These are phyloP conservation scores for Ceratothoa steindachneri DNA, from an alignment of 2,888 invertebrate species.

Conservation along the genomic window DNA sequence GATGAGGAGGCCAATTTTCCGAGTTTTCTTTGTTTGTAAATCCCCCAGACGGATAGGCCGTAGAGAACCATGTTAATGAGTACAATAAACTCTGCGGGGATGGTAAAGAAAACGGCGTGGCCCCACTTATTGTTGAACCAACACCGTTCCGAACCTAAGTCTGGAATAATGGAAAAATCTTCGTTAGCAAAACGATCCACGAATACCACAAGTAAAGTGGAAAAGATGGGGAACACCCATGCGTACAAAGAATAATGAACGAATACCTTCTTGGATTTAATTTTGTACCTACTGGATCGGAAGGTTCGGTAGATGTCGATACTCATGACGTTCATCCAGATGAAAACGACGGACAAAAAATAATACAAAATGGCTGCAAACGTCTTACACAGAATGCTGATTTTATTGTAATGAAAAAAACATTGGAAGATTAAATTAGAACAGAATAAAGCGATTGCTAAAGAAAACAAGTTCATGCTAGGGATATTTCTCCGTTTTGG, in stretches of 20 bases:
- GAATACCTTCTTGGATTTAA: constrained; percentile 34
- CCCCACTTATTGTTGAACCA: constrained; percentile 54
- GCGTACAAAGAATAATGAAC: constrained; percentile 53
- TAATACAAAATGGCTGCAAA: constrained; percentile 53
- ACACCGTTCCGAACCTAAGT: constrained; percentile 50
- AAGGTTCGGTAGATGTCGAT: constrained; percentile 56
- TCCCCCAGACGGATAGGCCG: constrained; percentile 50
- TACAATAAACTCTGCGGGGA: constrained; percentile 53
- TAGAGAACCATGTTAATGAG: constrained; percentile 53
- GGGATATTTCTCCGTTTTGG: constrained; percentile 53
- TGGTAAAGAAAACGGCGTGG: constrained; percentile 53
- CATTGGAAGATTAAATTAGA: constrained; percentile 52
- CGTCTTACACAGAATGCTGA: constrained; percentile 47
- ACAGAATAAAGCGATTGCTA: constrained; percentile 53
- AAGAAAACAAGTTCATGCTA: constrained; percentile 53
- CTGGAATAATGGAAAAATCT: constrained; percentile 22
- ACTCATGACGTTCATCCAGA: constrained; percentile 57
- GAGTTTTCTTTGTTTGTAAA: constrained; percentile 34
- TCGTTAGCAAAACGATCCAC: constrained; percentile 26
- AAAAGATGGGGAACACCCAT: constrained; percentile 53
- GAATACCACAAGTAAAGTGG: constrained; percentile 49
- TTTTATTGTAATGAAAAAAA: constrained; percentile 26
- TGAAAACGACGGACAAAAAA: constrained; percentile 53
- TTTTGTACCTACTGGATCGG: constrained; percentile 29
- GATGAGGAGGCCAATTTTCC: constrained; percentile 33